phyloP scores from a whole-genome alignment of 2,888 invertebrate species.

The Atethmia centrago region DNA sequence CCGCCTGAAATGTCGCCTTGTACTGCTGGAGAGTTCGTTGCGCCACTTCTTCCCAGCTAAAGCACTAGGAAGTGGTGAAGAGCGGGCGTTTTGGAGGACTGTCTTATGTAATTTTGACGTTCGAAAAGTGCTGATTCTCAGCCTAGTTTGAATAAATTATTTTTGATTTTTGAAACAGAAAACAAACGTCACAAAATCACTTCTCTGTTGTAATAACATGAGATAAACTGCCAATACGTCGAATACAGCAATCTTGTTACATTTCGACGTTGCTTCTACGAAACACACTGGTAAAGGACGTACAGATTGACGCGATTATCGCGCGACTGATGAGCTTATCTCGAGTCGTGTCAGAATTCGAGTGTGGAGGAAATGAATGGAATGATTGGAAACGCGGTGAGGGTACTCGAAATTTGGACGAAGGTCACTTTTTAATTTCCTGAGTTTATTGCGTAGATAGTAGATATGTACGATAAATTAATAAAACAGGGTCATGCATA shows the following conservation, averaged over 20 bases:
- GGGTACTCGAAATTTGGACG: conserved; percentile 27
- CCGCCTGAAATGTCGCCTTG: conserved; percentile 8
- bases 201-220: conserved; percentile 23
- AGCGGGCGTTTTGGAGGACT: too few relatives aligned
- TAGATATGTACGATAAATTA: neutral
- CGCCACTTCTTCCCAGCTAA: too few relatives aligned
- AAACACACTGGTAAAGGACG: conserved; percentile 14
- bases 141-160: too few relatives aligned
- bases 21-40: too few relatives aligned
- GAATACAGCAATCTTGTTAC: conserved; percentile 28
- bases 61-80: too few relatives aligned
- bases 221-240: conserved; percentile 26
- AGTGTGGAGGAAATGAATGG: conserved; percentile 57
- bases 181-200: conserved; percentile 17
- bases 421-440: conserved; percentile 49
- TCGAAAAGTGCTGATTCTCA: too few relatives aligned
- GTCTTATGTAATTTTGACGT: too few relatives aligned
- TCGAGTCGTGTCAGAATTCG: conserved; percentile 22
- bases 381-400: conserved; percentile 43
- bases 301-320: conserved; percentile 47
- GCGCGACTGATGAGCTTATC: conserved; percentile 46
- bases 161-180: too few relatives aligned
- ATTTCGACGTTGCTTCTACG: conserved; percentile 15
- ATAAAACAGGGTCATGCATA: neutral
- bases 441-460: conserved; percentile 13